A percentile compares a stretch with the other conserved stretches of the same genome.
Evolutionary conservation across 1,140 invertebrate genomes (phyloP).

Genomic region (Batillaria attramentaria): DNA sequence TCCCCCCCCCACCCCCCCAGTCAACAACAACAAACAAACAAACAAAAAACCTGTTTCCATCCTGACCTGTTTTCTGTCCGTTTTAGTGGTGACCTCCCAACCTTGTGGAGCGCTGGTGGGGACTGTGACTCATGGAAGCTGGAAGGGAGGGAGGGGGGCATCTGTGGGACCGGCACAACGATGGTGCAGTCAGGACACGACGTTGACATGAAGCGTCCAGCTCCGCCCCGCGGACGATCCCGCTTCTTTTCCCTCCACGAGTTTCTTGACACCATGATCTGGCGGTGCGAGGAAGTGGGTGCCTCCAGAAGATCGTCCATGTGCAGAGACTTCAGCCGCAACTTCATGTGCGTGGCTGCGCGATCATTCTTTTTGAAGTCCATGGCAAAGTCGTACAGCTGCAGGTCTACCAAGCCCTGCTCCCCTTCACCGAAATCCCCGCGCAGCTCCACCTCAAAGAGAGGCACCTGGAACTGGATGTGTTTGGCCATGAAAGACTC

Average conservation of each 20-base stretch:
- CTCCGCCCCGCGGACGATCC: constrained; percentile 52
- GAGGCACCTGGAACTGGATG: constrained; percentile 68
- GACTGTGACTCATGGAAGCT: constrained; percentile 63
- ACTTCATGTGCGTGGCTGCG: constrained; percentile 80
- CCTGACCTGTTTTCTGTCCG: too few species aligned
- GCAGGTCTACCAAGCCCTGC: constrained; percentile 80
- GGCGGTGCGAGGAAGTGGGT: constrained; percentile 83
- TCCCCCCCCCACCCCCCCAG: too few species aligned
- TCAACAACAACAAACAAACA: too few species aligned
- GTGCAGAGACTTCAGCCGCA: constrained; percentile 85
- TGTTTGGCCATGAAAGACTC: constrained; percentile 52
- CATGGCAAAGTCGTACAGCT: constrained; percentile 86
- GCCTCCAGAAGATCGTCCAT: constrained; percentile 91
- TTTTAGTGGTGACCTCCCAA: too few species aligned
- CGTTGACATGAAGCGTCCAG: constrained; percentile 78
- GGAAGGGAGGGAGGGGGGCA: constrained; percentile 68
- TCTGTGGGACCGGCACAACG: constrained; percentile 58
- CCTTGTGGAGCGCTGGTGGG: not conserved
- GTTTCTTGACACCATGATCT: constrained; percentile 79
- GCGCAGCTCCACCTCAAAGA: constrained; percentile 69
- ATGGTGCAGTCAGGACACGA: constrained; percentile 84
- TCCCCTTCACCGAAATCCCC: constrained; percentile 69
- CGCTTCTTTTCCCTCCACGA: constrained; percentile 34
- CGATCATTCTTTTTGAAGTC: constrained; percentile 80
- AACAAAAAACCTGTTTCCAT: too few species aligned